A percentile compares a stretch with the other conserved stretches of the same genome.
Conservation (phyloP, 2,797 vertebrate genomes). For the Scolopax bukidnonensis region DNA sequence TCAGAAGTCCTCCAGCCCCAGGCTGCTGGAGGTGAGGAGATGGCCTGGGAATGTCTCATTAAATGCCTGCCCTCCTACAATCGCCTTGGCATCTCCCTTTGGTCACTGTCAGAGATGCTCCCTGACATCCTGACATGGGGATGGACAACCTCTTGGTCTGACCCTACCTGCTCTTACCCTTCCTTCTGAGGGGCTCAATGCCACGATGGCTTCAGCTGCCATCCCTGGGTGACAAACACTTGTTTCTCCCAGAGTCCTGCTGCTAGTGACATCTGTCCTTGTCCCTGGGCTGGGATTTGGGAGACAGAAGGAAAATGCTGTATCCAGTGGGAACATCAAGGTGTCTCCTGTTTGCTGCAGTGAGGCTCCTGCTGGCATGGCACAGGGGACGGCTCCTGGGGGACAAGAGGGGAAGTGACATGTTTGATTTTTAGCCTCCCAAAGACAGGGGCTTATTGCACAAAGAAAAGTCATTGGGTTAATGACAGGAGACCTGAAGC, state of each 20-base stretch:
- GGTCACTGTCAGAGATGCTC: background rate
- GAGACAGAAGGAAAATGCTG: background rate
- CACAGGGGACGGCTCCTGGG: background rate
- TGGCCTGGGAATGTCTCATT: background rate
- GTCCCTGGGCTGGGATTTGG: background rate
- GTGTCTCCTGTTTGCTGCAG: background rate
- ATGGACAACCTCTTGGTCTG: background rate
- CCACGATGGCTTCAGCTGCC: accelerated
- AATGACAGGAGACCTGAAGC: conserved; percentile 25
- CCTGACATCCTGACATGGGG: too few species aligned
- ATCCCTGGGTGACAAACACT: background rate
- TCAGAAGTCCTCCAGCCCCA: background rate
- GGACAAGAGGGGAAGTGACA: background rate
- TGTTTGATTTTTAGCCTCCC: background rate
- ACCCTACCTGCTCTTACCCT: background rate
- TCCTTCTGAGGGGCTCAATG: background rate
- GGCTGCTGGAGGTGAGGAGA: background rate
- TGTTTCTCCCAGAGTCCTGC: background rate
- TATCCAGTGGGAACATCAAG: background rate
- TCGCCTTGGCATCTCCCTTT: background rate
- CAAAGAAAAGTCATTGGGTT: background rate
- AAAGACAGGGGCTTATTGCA: background rate
- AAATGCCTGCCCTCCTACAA: background rate
- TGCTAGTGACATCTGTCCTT: background rate
- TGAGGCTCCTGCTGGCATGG: accelerated